These are phyloP conservation scores for Himalopsyche tibetana DNA, from an alignment of 2,888 invertebrate species.

Conservation along the genomic window DNA sequence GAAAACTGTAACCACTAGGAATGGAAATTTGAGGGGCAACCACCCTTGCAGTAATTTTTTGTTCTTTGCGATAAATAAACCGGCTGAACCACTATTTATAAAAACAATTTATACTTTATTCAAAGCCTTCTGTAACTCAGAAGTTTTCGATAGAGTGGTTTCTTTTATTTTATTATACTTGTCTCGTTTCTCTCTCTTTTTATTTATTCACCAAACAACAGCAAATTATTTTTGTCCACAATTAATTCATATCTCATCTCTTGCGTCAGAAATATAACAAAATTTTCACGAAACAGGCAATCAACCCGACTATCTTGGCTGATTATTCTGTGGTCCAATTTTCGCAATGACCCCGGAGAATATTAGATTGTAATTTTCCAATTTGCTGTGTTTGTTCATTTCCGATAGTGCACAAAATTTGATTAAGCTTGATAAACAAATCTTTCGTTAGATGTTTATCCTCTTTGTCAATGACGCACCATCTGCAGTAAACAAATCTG, in stretches of 20 bases:
- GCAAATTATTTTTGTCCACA: neutral
- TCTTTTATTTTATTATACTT: neutral
- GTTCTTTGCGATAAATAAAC: constrained; percentile 3
- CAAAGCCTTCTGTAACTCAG: neutral
- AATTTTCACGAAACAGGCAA: neutral
- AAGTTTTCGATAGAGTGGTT: neutral
- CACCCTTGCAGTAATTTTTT: constrained; percentile 14
- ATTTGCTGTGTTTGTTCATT: constrained; percentile 27
- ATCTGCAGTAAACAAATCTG: constrained; percentile 26
- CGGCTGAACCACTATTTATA: neutral
- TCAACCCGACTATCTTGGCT: neutral
- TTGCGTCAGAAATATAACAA: neutral
- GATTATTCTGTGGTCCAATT: neutral
- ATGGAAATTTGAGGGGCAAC: neutral
- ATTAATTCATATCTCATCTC: neutral
- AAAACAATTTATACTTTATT: constrained; percentile 4
- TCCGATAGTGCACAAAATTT: constrained; percentile 6
- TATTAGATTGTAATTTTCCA: constrained; percentile 17
- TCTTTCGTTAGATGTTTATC: neutral
- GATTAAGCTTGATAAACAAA: neutral
- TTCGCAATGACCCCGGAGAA: neutral
- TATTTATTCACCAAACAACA: neutral
- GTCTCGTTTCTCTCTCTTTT: neutral
- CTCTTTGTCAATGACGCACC: neutral
- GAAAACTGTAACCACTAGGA: neutral